Percentiles rank a stretch among this genome's conserved stretches.
These are phyloP conservation scores for Ephialtes manifestator DNA, from an alignment of 2,888 invertebrate species.

Conservation along the genomic window DNA sequence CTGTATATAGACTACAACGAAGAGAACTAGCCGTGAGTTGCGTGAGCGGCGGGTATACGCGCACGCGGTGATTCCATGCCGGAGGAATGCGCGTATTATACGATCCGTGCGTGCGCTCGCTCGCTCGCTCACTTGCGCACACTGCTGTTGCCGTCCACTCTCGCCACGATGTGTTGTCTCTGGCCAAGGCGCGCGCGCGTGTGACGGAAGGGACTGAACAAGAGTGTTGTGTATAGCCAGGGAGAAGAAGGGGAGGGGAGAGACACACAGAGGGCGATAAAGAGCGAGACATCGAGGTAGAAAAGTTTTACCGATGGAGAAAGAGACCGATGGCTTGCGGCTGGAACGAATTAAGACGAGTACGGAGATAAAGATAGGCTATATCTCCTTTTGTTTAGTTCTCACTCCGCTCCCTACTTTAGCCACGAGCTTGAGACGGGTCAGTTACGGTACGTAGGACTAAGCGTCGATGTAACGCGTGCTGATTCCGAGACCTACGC, in stretches of 20 bases:
- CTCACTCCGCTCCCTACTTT: not conserved
- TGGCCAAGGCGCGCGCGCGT: not conserved
- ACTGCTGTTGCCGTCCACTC: constrained; percentile 29
- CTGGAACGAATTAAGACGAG: constrained; percentile 43
- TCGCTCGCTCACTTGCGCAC: constrained; percentile 49
- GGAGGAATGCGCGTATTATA: constrained; percentile 72
- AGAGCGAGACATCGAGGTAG: constrained; percentile 28
- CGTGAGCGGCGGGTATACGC: constrained; percentile 52
- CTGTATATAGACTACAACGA: constrained; percentile 12
- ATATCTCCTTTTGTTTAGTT: not conserved
- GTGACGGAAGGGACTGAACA: constrained; percentile 1
- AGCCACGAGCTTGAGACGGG: constrained; percentile 47
- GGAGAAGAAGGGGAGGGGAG: not conserved
- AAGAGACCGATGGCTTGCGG: constrained; percentile 32
- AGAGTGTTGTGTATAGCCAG: not conserved
- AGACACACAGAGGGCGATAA: constrained; percentile 29
- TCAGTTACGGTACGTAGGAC: constrained; percentile 42
- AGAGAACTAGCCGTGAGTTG: constrained; percentile 41
- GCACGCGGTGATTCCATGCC: constrained; percentile 71
- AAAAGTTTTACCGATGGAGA: constrained; percentile 21
- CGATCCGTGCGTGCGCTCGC: constrained; percentile 63
- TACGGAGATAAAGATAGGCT: not conserved
- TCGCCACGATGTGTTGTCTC: constrained; percentile 22
- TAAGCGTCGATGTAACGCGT: constrained; percentile 1
- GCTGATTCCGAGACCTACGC: constrained; percentile 3